phyloP scores from a whole-genome alignment of 2,797 vertebrate genomes.

The Pangasius mekongensis region DNA sequence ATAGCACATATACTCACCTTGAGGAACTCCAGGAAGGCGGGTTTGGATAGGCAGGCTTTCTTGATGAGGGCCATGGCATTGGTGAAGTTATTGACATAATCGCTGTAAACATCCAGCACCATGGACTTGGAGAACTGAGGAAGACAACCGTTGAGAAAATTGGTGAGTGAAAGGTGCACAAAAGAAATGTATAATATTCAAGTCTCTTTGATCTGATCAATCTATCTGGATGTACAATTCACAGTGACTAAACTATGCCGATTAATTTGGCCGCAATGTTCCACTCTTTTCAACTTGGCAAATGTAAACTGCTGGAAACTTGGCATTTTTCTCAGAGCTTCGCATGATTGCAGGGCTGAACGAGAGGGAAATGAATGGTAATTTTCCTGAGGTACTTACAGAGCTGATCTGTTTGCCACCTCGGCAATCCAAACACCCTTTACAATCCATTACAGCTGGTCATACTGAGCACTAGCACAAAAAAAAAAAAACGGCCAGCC shows the following conservation, averaged over 20 bases:
- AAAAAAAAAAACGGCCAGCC: slow-evolving; percentile 45
- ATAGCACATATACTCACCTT: slow-evolving; percentile 77
- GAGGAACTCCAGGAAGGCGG: slow-evolving; percentile 92
- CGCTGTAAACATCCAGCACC: slow-evolving; percentile 94
- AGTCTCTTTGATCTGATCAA: background rate
- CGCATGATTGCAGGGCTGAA: slow-evolving; percentile 57
- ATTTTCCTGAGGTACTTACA: slow-evolving; percentile 65
- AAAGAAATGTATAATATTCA: slow-evolving; percentile 8
- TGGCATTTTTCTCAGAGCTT: slow-evolving; percentile 36
- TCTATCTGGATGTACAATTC: background rate
- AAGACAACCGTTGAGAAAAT: slow-evolving; percentile 32
- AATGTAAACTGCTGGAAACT: slow-evolving; percentile 19
- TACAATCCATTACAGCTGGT: slow-evolving; percentile 65
- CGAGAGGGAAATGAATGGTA: slow-evolving; percentile 59
- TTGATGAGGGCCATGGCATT: slow-evolving; percentile 94
- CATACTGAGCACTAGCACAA: slow-evolving; percentile 34
- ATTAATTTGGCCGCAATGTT: background rate
- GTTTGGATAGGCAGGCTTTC: slow-evolving; percentile 93
- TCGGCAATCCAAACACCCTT: slow-evolving; percentile 63
- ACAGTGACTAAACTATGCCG: background rate
- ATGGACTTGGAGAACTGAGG: slow-evolving; percentile 94
- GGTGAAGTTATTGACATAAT: slow-evolving; percentile 97
- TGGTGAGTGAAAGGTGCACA: background rate
- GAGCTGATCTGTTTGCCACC: slow-evolving; percentile 65
- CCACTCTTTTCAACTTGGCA: background rate